phyloP scores from a whole-genome alignment of 1,140 invertebrate genomes.

The Lineus longissimus region DNA sequence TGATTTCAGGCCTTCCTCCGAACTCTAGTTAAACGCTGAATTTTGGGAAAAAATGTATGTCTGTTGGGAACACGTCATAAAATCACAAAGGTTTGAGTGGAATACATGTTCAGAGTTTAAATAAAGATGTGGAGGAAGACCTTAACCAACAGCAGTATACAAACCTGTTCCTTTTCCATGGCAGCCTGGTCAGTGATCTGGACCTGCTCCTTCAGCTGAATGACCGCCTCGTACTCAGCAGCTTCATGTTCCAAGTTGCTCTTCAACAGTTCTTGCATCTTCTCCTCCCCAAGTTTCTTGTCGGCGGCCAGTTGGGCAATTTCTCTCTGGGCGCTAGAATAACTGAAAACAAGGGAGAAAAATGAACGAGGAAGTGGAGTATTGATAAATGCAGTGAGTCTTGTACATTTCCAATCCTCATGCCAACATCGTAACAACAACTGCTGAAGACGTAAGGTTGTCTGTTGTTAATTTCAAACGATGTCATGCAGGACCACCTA shows the following conservation, averaged over 20 bases:
- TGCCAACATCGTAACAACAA: background rate
- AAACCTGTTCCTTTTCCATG: constrained; percentile 48
- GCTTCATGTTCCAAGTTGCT: constrained; percentile 25
- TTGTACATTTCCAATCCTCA: background rate
- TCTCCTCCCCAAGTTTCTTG: constrained; percentile 28
- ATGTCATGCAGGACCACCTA: no score
- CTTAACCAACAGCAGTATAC: background rate
- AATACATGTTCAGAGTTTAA: no score
- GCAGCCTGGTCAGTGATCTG: constrained; percentile 44
- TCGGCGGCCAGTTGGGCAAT: constrained; percentile 12
- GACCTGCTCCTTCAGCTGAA: constrained; percentile 39
- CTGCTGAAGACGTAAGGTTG: no score
- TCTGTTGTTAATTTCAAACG: no score
- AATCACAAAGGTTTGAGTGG: no score
- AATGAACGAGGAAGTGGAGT: background rate
- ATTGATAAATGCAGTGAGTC: background rate
- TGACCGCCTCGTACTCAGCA: constrained; percentile 31
- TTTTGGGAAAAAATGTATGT: no score
- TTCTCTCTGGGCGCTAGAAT: background rate
- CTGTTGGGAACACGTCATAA: no score
- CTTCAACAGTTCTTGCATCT: constrained; percentile 33
- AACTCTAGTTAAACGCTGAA: no score
- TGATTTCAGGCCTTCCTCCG: no score
- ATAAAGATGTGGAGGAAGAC: no score
- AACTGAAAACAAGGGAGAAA: background rate